A percentile compares a stretch with the other conserved stretches of the same genome.
These are phyloP conservation scores for Drosophila monieri DNA, from an alignment of 2,888 invertebrate species.

Conservation along the genomic window DNA sequence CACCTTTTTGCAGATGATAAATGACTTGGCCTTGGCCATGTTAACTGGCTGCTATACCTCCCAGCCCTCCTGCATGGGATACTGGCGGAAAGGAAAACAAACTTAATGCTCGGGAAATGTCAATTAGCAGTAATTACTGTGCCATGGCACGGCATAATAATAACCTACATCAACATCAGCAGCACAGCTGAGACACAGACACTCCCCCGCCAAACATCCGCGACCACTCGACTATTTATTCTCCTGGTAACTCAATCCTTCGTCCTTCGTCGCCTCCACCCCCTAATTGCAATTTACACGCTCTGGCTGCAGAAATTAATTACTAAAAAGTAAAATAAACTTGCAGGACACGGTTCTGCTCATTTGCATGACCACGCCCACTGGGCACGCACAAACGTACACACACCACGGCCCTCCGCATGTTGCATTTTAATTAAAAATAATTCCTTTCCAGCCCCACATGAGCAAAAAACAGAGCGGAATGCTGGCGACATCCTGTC, in stretches of 20 bases:
- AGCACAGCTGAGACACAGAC: constrained; percentile 45
- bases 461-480: not conserved
- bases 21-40: constrained; percentile 38
- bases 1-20: constrained; percentile 36
- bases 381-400: constrained; percentile 7
- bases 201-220: constrained; percentile 7
- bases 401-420: constrained; percentile 23
- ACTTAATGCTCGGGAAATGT: constrained; percentile 51
- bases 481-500: constrained; percentile 29
- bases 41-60: constrained; percentile 22
- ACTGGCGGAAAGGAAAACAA: constrained; percentile 23
- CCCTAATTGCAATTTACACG: constrained; percentile 68
- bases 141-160: constrained; percentile 61
- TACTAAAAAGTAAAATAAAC: constrained; percentile 45
- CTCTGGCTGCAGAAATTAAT: constrained; percentile 74
- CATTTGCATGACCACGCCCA: constrained; percentile 44
- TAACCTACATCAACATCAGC: constrained; percentile 54
- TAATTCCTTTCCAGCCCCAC: constrained; percentile 25
- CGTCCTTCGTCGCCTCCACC: constrained; percentile 19
- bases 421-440: constrained; percentile 61
- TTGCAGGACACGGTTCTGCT: constrained; percentile 28
- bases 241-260: constrained; percentile 62
- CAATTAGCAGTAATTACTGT: constrained; percentile 74
- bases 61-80: not conserved
- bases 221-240: constrained; percentile 14